Evolutionary conservation across 2,113 vertebrate genomes (phyloP).

Genomic region (Diphyllodes magnificus): DNA sequence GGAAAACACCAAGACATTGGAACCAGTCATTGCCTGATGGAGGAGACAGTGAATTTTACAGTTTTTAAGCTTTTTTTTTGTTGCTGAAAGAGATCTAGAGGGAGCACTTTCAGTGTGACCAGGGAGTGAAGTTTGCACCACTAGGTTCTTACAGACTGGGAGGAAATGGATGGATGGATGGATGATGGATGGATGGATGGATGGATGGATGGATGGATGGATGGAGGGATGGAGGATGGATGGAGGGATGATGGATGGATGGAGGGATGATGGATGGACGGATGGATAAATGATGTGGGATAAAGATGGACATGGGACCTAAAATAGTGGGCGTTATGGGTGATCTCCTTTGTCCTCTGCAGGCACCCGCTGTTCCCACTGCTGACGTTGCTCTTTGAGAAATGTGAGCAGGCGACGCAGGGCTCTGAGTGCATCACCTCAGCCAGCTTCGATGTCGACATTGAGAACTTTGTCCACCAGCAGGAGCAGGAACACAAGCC

Average conservation of each 20-base stretch:
- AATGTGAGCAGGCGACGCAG: constrained; percentile 97
- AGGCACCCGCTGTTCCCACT: constrained; percentile 96
- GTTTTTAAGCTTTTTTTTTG: neutral
- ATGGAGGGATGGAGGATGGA: no score
- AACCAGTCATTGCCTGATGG: neutral
- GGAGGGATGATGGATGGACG: neutral
- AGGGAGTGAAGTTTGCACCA: neutral
- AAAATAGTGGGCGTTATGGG: rapidly evolving
- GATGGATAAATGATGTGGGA: neutral
- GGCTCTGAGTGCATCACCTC: constrained; percentile 99
- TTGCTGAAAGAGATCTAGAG: neutral
- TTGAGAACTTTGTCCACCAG: constrained; percentile 98
- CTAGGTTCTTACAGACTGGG: neutral
- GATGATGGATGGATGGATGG: neutral
- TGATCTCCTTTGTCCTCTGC: neutral
- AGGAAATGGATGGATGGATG: neutral
- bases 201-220: neutral
- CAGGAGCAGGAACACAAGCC: constrained; percentile 98
- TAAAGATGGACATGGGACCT: neutral
- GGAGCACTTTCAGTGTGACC: neutral
- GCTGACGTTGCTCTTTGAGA: constrained; percentile 94
- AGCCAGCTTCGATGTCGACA: constrained; percentile 97
- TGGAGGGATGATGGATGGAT: neutral
- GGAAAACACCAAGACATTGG: neutral
- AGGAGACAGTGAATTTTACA: neutral